These are phyloP conservation scores for Zosterops hypoxanthus DNA, from an alignment of 2,113 vertebrate genomes.

Conservation along the genomic window DNA sequence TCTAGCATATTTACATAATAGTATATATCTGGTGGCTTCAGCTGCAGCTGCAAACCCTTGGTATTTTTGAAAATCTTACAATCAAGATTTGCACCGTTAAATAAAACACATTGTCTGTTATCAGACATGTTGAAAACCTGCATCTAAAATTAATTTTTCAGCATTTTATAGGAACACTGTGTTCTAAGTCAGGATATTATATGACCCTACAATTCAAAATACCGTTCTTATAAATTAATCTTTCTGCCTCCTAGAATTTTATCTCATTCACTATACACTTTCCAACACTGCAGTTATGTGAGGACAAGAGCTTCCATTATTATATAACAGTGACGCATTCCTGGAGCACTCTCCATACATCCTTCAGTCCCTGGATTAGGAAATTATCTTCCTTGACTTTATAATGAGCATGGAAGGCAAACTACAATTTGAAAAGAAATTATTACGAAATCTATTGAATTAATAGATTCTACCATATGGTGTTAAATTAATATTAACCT, in stretches of 20 bases:
- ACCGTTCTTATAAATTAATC: background rate
- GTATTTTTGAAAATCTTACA: background rate
- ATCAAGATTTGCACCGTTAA: background rate
- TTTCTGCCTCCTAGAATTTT: background rate
- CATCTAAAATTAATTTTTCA: background rate
- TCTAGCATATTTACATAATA: background rate
- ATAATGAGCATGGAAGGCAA: background rate
- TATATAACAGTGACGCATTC: background rate
- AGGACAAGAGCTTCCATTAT: slow-evolving; percentile 19
- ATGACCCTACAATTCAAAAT: background rate
- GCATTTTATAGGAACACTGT: background rate
- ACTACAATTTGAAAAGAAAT: background rate
- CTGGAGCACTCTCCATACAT: background rate
- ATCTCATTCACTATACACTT: background rate
- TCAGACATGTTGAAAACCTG: background rate
- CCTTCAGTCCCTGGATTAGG: background rate
- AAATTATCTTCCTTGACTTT: background rate
- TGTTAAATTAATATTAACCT: background rate
- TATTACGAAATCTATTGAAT: background rate
- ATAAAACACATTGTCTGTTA: background rate
- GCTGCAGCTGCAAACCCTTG: background rate
- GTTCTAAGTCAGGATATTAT: background rate
- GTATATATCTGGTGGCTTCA: background rate
- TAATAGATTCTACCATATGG: background rate
- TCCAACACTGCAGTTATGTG: background rate